phyloP scores from a whole-genome alignment of 1,140 invertebrate genomes.

The Globodera ellingtonae region DNA sequence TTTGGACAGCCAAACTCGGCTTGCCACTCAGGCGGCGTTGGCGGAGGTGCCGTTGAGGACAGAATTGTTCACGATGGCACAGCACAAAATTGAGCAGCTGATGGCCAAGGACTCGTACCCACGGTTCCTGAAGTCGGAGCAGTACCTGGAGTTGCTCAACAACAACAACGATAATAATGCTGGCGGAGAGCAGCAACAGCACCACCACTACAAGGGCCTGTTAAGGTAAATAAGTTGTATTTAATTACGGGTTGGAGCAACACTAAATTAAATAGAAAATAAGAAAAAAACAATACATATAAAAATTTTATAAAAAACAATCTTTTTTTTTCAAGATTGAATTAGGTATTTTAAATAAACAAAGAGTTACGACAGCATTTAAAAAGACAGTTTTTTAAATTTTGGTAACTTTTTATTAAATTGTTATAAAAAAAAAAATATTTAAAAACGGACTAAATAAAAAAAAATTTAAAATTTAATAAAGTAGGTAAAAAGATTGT shows the following conservation, averaged over 20 bases:
- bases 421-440: too few species aligned
- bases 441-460: too few species aligned
- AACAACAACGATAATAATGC: background rate
- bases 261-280: too few species aligned
- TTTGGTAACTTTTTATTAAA: too few species aligned
- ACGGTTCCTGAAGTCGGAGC: constrained; percentile 48
- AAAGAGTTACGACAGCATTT: background rate
- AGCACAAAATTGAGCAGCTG: constrained; percentile 49
- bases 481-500: too few species aligned
- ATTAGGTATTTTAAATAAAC: background rate
- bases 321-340: background rate
- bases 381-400: background rate
- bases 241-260: too few species aligned
- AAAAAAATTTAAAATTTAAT: too few species aligned
- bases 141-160: constrained; percentile 42
- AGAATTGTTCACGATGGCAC: constrained; percentile 50
- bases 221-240: background rate
- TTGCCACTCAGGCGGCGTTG: constrained; percentile 42
- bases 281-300: too few species aligned
- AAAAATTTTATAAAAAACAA: background rate
- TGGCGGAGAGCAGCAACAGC: background rate
- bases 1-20: constrained; percentile 49
- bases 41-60: constrained; percentile 25
- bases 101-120: constrained; percentile 54
- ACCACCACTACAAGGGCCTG: background rate